phyloP scores from a whole-genome alignment of 2,888 invertebrate genomes.

The Malachius bipustulatus region DNA sequence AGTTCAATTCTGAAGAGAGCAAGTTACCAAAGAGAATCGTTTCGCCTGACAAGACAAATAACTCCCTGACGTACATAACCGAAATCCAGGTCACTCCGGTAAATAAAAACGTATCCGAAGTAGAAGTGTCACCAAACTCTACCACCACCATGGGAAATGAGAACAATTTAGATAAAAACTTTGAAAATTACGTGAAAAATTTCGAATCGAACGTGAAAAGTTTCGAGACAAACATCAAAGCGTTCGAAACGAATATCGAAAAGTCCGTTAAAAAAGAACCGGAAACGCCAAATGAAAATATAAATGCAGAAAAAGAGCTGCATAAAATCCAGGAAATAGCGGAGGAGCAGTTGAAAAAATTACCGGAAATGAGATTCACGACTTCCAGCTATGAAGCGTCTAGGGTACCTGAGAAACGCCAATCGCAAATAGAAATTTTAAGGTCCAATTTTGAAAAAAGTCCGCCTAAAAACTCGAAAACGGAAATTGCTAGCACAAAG shows the following conservation, averaged over 20 bases:
- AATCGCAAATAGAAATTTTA: constrained; percentile 43
- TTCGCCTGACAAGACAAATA: constrained; percentile 24
- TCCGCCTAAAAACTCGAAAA: constrained; percentile 36
- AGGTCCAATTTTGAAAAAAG: constrained; percentile 39
- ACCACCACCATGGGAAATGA: constrained; percentile 32
- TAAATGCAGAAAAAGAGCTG: constrained; percentile 30
- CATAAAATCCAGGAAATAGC: constrained; percentile 35
- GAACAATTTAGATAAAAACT: constrained; percentile 34
- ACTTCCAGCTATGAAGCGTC: constrained; percentile 51
- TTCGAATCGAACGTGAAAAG: constrained; percentile 27
- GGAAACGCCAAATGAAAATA: constrained; percentile 21
- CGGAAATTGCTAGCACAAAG: constrained; percentile 26
- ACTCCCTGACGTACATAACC: constrained; percentile 51
- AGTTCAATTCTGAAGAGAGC: neutral
- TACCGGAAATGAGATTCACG: constrained; percentile 48
- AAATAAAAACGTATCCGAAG: constrained; percentile 26
- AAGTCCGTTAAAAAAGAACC: constrained; percentile 20
- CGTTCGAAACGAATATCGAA: constrained; percentile 26
- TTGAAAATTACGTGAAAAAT: constrained; percentile 33
- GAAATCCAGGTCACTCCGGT: constrained; percentile 59
- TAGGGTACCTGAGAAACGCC: constrained; percentile 45
- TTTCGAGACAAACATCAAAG: constrained; percentile 27
- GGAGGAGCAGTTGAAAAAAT: constrained; percentile 34
- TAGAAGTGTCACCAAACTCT: constrained; percentile 34
- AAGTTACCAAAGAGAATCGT: no score